Percentiles rank a stretch among this genome's conserved stretches.
These are phyloP conservation scores for Clytia hemisphaerica DNA, from an alignment of 30 jellyfish, hydroid and myxozoan genomes.

Conservation along the genomic window DNA sequence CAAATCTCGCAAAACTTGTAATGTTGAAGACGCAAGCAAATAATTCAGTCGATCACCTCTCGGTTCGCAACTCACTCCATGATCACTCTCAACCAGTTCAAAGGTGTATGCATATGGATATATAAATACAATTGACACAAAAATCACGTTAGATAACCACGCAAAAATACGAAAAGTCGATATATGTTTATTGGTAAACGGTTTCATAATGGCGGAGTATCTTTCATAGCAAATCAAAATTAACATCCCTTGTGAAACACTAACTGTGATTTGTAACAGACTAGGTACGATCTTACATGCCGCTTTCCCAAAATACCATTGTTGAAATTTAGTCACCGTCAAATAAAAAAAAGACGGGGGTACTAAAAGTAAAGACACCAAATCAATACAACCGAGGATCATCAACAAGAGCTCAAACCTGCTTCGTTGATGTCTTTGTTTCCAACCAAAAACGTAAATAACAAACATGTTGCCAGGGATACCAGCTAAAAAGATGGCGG, in stretches of 20 bases:
- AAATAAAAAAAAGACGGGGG: constrained; percentile 42
- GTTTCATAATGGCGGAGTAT: constrained; percentile 35
- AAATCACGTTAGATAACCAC: not conserved
- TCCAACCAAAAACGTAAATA: constrained; percentile 43
- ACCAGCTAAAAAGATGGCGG: constrained; percentile 43
- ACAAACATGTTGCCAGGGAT: constrained; percentile 64
- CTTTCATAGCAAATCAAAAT: constrained; percentile 51
- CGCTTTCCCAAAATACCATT: constrained; percentile 49
- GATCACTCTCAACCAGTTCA: not conserved
- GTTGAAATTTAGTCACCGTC: not conserved
- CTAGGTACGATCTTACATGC: constrained; percentile 47
- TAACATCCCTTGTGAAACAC: constrained; percentile 56
- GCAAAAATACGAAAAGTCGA: constrained; percentile 1
- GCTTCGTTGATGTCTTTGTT: constrained; percentile 17
- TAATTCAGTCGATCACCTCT: constrained; percentile 1
- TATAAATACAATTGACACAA: constrained; percentile 27
- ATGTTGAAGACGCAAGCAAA: constrained; percentile 12
- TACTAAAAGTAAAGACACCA: constrained; percentile 35
- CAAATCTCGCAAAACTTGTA: constrained; percentile 34
- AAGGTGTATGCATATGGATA: constrained; percentile 33
- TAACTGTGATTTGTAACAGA: constrained; percentile 39
- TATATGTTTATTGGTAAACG: constrained; percentile 30
- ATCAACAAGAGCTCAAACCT: constrained; percentile 36
- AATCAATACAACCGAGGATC: constrained; percentile 56
- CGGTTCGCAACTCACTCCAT: constrained; percentile 32